Base-by-base conservation (phyloP, 2,888 invertebrate genomes). In the Labia minor region DNA sequence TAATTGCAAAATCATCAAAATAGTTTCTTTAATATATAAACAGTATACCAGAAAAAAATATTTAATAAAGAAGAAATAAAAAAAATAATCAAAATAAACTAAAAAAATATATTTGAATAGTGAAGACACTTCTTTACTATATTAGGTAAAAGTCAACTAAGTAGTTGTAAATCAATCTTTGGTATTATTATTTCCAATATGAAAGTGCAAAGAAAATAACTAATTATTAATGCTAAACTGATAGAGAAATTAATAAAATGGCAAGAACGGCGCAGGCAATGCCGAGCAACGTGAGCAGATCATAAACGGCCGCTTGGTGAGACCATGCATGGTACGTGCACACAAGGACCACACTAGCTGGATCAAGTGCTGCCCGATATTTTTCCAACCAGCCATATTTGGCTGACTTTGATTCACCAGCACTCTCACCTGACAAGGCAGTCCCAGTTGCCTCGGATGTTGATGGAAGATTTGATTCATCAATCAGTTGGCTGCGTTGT, bases 271-370 rank as follows among this genome's bases (percentile, higher is more conserved):
- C 49, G 49, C 49, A 49, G 49, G 49, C 49, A 76, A 90, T 82
- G 78, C 88, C 86, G 78, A 89, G 82, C 77, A 88, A 81, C 75
- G 88, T 86, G 79, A 88, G 82, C 79, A 87, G 81, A 80, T 90
- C 89, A 79, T 87, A 78, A 74, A 86, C 85, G 75, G 86, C 85
- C 77, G 89, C 79, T 78, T 86, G 85, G 76, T 85, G 85, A 72
- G 83, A 81, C 78, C 85, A 83, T 83, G 86, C 85, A 81, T 87
- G 86, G 81, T 87, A 86, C 75, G 87, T 83, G 81, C 87, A 88
- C 84, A 88, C 87, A 82, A 89, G 81, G 80, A 74, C 69, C 68
- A 74, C 68, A 61, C 26, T 62, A 26, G 66, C 68, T 37, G 66
- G 63, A 21, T 65, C 66, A 63, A 19, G 20, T 37, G 49, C 49